Evolutionary conservation across 2,797 vertebrate genomes (phyloP), one percentile per base, ranked within the genome.

Genomic region (Xerus rutilus): DNA sequence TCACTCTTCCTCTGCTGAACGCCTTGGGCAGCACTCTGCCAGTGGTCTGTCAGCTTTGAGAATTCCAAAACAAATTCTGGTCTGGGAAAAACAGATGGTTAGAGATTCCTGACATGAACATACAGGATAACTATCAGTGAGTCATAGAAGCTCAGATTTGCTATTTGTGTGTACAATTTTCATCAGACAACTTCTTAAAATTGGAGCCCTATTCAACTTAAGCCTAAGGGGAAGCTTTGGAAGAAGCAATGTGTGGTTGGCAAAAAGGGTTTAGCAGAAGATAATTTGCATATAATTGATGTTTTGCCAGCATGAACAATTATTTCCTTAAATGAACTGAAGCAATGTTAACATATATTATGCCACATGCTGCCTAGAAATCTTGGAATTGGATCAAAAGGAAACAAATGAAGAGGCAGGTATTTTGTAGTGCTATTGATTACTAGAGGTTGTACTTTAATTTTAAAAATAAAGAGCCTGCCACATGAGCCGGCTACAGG

Each of bases 61-160:
- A 99, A 98, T 97, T 99, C 99, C 77, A 99, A 98, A 97, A 99
- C 97, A 94, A 99, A 99, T 96, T 99, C 99, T 1, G 98, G 99
- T 97, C 99, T 99, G 97, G 67, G 82, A 95, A 82, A 93, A 65
- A 72, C 10, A 96, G 93, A 95, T 10, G 32, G 39, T 89, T 59
- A 96, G 81, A 84, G 47, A 57, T 77, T 67, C 45, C 5, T 17
- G 69, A 70, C 79, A 83, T 85, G 6, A 94, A 67, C 39, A 47
- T 47, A 43, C 54, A 87, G 54, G 9, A 32, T 10, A 81, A 69
- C 59, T 45, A 69, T 28, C 10, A 21, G 28, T 0, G 0, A 23
- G 12, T 35, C 35, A 49, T 0, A 23, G 49, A 35, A 82, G 32
- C 32, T 73, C 69, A 81, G 54, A 77, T 74, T 52, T 62, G 4